Evolutionary conservation across 1,140 invertebrate genomes (phyloP).

Genomic region (Orchesella cincta): DNA sequence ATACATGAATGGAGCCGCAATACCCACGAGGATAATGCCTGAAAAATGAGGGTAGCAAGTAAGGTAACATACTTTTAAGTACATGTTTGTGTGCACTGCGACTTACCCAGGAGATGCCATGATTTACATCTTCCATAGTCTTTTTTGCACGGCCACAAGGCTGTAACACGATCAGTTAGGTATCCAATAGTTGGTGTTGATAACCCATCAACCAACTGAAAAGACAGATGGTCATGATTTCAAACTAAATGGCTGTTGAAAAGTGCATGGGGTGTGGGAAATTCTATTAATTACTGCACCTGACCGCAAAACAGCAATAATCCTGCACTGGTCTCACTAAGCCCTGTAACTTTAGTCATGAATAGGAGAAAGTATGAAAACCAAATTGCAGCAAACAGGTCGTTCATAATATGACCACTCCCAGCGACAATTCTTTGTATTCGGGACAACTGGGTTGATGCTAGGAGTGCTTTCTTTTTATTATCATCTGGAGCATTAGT

Average conservation of each 20-base stretch:
- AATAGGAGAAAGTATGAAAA: conserved; percentile 94
- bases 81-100: too few species aligned
- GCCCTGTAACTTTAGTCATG: conserved; percentile 79
- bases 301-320: conserved; percentile 81
- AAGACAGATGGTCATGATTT: background rate
- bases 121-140: conserved; percentile 82
- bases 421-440: conserved; percentile 59
- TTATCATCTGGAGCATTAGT: too few species aligned
- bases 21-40: conserved; percentile 55
- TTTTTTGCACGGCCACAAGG: conserved; percentile 61
- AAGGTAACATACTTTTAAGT: too few species aligned
- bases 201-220: conserved; percentile 41
- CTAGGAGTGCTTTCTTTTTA: too few species aligned
- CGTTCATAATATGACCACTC: conserved; percentile 87
- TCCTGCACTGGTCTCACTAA: conserved; percentile 74
- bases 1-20: conserved; percentile 89
- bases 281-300: conserved; percentile 76
- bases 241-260: conserved; percentile 47
- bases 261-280: conserved; percentile 43
- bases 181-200: conserved; percentile 73
- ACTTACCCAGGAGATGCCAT: conserved; percentile 84
- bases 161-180: conserved; percentile 67
- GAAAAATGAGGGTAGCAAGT: background rate
- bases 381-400: conserved; percentile 95
- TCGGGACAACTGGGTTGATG: too few species aligned